Conservation (phyloP, 2,797 vertebrate genomes). For the Clarias fuscus region DNA sequence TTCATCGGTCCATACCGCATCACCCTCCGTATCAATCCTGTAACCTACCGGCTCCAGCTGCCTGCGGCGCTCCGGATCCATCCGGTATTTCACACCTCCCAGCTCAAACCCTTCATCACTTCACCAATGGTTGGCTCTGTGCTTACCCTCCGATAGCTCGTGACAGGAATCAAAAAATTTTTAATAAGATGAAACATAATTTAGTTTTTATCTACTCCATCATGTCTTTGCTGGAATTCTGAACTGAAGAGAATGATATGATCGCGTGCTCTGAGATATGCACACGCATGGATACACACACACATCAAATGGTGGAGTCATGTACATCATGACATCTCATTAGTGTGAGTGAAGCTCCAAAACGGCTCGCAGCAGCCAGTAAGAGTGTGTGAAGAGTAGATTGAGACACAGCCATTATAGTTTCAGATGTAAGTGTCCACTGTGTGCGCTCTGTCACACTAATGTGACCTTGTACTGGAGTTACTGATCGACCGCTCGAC, state of each 20-base stretch:
- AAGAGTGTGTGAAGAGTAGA: neutral
- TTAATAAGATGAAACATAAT: neutral
- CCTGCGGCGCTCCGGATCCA: too few relatives aligned
- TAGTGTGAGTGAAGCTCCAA: neutral
- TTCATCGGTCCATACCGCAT: too few relatives aligned
- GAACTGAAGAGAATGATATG: neutral
- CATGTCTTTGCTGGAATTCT: neutral
- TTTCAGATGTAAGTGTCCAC: neutral
- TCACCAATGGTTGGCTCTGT: too few relatives aligned
- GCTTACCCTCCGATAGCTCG: too few relatives aligned
- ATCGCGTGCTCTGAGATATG: neutral
- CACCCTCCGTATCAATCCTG: too few relatives aligned
- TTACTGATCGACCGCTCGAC: slow-evolving; percentile 12
- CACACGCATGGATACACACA: neutral
- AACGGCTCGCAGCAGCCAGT: neutral
- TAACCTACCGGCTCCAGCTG: too few relatives aligned
- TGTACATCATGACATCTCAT: neutral
- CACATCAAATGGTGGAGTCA: neutral
- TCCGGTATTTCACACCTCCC: too few relatives aligned
- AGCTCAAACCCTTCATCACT: too few relatives aligned
- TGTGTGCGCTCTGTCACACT: neutral
- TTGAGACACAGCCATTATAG: neutral
- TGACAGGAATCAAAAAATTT: too few relatives aligned
- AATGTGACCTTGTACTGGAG: slow-evolving; percentile 22
- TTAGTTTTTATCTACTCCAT: neutral